Evolutionary conservation across 2,888 invertebrate species (phyloP), one percentile per base, ranked within the genome.

Genomic region (Lordiphosa fenestrarum): DNA sequence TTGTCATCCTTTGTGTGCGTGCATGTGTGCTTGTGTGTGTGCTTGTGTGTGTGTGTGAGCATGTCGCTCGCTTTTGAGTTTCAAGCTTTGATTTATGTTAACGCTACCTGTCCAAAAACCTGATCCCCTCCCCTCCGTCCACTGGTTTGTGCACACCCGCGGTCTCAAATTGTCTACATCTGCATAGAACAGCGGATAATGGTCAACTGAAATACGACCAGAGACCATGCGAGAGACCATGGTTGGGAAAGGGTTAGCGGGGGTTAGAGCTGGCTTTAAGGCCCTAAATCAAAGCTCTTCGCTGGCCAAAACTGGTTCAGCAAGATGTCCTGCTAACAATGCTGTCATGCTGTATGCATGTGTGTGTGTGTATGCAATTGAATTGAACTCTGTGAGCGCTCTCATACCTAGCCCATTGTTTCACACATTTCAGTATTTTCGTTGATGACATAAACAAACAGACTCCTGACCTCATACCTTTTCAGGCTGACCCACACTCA

Each of bases 61-160:
- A 69, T 81, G 81, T 81, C 76, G 81, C 74, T 77, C 61, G 70
- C 81, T 68, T 62, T 81, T 77, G 77, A 77, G 81, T 67, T 72
- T 65, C 62, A 40, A 69, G 74, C 81, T 72, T 81, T 77, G 76
- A 77, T 77, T 77, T 77, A 77, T 77, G 76, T 77, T 81, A 72
- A 65, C 73, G 71, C 64, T 67, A 59, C 60, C 52, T 55, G 62
- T 38, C 36, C 46, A 38, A 21, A 21, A 19, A 6, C 44, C 35
- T 19, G 19, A 4, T 12, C 0, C 0, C 13, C 19, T 6, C 52
- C 36, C 2, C 10, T 0, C 2, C 10, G 0, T 1, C 30, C 36
- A 1, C 7, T 10, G 7, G 2, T 40, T 15, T 3, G 6, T n/a
- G 7, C 6, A 37, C 23, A 30, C 48, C 49, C 38, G 23, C 30